These are phyloP conservation scores for Pogona vitticeps DNA, from an alignment of 2,113 vertebrate species.

Conservation along the genomic window DNA sequence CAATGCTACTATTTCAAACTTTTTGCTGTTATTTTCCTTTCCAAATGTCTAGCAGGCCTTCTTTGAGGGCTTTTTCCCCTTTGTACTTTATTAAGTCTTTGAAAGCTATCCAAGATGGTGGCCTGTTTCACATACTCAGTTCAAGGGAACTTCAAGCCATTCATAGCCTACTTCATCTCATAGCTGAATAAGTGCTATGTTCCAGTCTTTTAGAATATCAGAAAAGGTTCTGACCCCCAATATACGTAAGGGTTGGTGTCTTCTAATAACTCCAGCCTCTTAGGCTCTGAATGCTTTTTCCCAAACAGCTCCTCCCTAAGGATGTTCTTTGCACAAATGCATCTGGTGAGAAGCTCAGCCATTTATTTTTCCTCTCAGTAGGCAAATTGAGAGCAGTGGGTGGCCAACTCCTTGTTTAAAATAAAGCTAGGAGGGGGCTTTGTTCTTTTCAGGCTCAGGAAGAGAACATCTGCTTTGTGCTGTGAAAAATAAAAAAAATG, in stretches of 20 bases:
- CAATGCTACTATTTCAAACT: background rate
- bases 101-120: background rate
- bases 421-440: constrained; percentile 79
- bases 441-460: constrained; percentile 72
- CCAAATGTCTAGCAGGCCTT: background rate
- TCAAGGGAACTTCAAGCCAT: background rate
- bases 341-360: constrained; percentile 72
- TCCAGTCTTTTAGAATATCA: background rate
- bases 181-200: background rate
- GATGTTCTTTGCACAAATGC: constrained; percentile 59
- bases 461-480: constrained; percentile 71
- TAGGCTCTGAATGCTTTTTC: constrained; percentile 30
- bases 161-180: background rate
- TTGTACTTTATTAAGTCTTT: background rate
- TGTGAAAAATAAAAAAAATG: constrained; percentile 47
- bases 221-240: background rate
- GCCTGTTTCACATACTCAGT: background rate
- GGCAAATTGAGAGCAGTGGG: constrained; percentile 81
- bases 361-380: constrained; percentile 88
- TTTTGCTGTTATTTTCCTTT: background rate
- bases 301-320: constrained; percentile 48
- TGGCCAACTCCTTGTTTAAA: constrained; percentile 83
- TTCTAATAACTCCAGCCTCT: constrained; percentile 28
- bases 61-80: background rate
- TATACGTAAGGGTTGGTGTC: background rate